Evolutionary conservation across 1,140 invertebrate genomes (phyloP), one percentile per base, ranked within the genome.

Genomic region (Drosophila orena): DNA sequence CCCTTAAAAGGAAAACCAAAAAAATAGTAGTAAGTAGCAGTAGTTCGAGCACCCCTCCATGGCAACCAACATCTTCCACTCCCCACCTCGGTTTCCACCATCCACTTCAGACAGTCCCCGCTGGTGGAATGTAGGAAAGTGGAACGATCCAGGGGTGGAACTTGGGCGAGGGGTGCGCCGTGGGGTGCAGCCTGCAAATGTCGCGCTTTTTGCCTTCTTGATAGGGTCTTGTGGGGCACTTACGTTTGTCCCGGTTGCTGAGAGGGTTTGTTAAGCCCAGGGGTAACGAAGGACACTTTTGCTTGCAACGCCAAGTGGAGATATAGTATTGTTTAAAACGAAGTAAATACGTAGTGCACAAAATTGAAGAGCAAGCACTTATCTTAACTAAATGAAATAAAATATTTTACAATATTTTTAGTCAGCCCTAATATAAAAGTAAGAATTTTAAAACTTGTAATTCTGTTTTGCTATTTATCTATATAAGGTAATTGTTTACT

Each of bases 1-100:
- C 83, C 83, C 83, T 69, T 86, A 69, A 89, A 77, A 61, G 37
- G 59, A 46, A 76, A 86, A 84, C 74, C 37, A 60, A 54, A 55
- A 49, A 69, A 17, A 78, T 55, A 42, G 35, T 30, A 66, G 54
- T 47, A 43, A 68, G 72, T 76, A 76, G 73, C 60, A 58, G 59
- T 20, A 64, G 50, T 24, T 43, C 50, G 15, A 43, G 64, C 81
- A 85, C 79, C 79, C 50, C 74, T 71, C 34, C 35, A 64, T 55
- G 37, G 54, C 42, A 57, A 52, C 58, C 15, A 73, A 52, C 30
- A 12, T 53, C 38, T 35, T 34, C 40, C 40, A n/a, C 27, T 53
- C 15, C 27, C 15, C 12, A 27, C 34, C 44, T 59, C 17, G 5
- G 12, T 40, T 40, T 56, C 44, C 58, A 46, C 46, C 30, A 56